Base-by-base conservation (phyloP, 2,888 invertebrate genomes). In the Cerastis leucographa region DNA sequence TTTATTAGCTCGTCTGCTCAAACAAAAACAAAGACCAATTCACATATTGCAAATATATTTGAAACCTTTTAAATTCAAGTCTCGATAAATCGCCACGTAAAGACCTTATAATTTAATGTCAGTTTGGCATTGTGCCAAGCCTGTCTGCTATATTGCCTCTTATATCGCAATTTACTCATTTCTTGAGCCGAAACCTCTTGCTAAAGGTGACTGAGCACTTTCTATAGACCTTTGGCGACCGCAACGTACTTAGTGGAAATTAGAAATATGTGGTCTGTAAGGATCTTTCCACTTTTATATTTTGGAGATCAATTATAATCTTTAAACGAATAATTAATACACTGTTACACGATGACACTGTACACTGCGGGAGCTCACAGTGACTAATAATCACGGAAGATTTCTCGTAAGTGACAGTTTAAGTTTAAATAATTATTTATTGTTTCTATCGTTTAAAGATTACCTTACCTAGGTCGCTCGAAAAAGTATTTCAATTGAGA, bases 121-220 rank as follows among this genome's bases (percentile, higher is more conserved):
- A 74, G 49, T 66, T 42, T 80, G 87, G 83, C 79, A 74, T 61
- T 61, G 72, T 75, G 85, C 87, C 88, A 88, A 72, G 17, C 69
- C 25, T 54, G 64, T 69, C 69, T 71, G 62, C 59, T 66, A 75
- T 85, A 88, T 88, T 85, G 88, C 79, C 67, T 73, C 76, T 78
- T 84, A 80, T 81, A 86, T 81, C 29, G 87, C 85, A 81, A 74
- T 84, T 78, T 76, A 75, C 84, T 84, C 79, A 76, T 85, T 85
- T 85, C 78, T 85, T 72, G 66, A 56, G 62, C 8, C 29, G 56
- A 78, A 87, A 76, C 72, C 71, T 35, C 79, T 78, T 35, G 35
- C 35, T 73, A 40, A 62, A 74, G 67, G 42, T 87, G 80, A 78
- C 65, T 79, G 74, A 61, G 87, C 83, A 66, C 49, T 76, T 76